phyloP scores from a whole-genome alignment of 1,140 invertebrate species.

The Chelonus insularis region DNA sequence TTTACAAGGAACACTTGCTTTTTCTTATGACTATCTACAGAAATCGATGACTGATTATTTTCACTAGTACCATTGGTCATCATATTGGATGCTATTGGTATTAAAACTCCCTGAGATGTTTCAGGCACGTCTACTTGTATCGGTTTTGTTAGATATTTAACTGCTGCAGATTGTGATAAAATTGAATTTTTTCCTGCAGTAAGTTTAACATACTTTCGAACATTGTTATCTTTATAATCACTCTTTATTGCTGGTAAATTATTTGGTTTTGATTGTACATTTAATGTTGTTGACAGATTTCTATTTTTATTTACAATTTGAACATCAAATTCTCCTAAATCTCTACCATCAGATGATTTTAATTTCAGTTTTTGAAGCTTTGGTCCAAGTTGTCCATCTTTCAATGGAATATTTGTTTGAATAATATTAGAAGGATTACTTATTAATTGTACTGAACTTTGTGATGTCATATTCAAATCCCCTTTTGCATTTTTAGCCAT shows the following conservation, averaged over 20 bases:
- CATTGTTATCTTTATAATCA: slow-evolving; percentile 1
- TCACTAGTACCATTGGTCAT: not conserved
- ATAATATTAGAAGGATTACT: no score
- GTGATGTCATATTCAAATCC: no score
- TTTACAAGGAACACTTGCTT: no score
- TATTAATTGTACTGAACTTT: no score
- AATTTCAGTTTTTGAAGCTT: slow-evolving; percentile 25
- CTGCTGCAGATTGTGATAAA: no score
- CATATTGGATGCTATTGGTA: not conserved
- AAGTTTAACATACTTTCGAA: no score
- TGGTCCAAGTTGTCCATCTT: no score
- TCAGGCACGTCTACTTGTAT: not conserved
- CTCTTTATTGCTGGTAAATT: not conserved
- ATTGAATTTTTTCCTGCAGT: no score
- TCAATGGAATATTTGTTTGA: no score
- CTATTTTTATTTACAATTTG: no score
- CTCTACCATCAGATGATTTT: slow-evolving; percentile 17
- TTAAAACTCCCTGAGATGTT: not conserved
- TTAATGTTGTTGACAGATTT: no score
- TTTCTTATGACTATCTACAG: not conserved
- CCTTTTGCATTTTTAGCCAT: slow-evolving; percentile 24
- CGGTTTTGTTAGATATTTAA: not conserved
- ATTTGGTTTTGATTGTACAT: no score
- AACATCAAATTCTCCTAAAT: slow-evolving; percentile 22
- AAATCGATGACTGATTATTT: not conserved